Evolutionary conservation across 2,797 vertebrate species (phyloP), one percentile per base, ranked within the genome.

Genomic region (Ctenopoma multispine): DNA sequence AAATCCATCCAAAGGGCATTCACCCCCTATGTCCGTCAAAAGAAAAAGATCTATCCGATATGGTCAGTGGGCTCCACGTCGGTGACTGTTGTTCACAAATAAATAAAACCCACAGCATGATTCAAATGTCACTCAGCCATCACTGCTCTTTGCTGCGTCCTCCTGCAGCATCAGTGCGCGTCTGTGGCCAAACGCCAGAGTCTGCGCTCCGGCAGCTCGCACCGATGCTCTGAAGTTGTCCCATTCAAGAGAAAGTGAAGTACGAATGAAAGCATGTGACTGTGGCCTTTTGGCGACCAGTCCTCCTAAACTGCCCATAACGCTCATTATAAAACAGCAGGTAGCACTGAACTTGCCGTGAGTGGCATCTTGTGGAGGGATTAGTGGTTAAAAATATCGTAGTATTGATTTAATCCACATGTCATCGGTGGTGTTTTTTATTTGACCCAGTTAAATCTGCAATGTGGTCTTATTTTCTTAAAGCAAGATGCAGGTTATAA

Each of bases 181-280:
- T 90, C 80, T 76, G 80, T 59, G 53, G 63, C 63, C 79, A 71
- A 54, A 75, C 34, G 49, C 64, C 54, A 7, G 59, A 61, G 61
- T 68, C 40, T 15, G 71, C 75, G 71, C 75, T 65, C 70, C 47
- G 13, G 65, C 56, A 49, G 51, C 55, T 60, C 66, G 67, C 69
- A 57, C 75, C 70, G 72, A 70, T 57, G 78, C 84, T 14, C 70
- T 81, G 84, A 84, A 81, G 86, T 75, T 62, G 76, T 79, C 77
- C 89, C 87, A 77, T 88, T 85, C 86, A 86, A 23, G 48, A 76
- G 55, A 80, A 84, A 85, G 60, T 57, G 49, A 57, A 69, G 50
- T 36, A n/a, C 29, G 50, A 21, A 69, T 47, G 29, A 53, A 53
- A 66, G 74, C 77, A 65, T 46, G 74, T 59, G 80, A 77, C 53